Conservation (phyloP, 2,888 invertebrate genomes). For the Drosophila algonquin region DNA sequence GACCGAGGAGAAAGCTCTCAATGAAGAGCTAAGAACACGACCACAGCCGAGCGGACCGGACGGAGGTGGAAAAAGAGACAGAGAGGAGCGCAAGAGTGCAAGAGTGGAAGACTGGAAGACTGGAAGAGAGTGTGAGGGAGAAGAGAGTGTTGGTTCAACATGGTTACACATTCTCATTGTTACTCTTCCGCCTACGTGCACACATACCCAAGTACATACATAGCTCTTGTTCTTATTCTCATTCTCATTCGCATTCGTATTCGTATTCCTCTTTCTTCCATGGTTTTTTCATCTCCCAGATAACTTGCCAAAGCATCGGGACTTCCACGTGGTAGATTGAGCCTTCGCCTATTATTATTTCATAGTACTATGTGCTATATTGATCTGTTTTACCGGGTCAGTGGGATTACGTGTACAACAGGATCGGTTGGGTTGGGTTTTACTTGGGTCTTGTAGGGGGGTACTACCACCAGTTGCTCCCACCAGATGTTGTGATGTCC, state of each 20-base stretch:
- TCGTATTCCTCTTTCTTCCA: not conserved
- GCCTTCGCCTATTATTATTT: not conserved
- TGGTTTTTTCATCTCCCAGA: not conserved
- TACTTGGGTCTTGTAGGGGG: no score
- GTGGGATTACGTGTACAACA: no score
- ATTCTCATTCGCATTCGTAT: no score
- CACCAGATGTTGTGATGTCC: no score
- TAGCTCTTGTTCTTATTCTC: not conserved
- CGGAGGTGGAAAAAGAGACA: not conserved
- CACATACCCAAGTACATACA: not conserved
- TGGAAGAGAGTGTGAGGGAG: not conserved
- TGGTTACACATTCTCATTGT: not conserved
- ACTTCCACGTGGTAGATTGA: not conserved
- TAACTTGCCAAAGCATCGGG: not conserved
- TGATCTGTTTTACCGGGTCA: no score
- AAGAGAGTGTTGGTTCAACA: not conserved
- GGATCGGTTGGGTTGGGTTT: no score
- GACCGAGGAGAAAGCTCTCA: not conserved
- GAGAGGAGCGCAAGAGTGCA: no score
- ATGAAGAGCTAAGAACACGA: not conserved
- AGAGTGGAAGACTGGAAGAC: not conserved
- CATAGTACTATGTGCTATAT: no score
- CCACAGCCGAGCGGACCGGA: not conserved
- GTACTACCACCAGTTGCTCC: no score
- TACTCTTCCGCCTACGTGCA: slow-evolving; percentile 3